These are phyloP conservation scores for Cassiopea xamachana DNA, from an alignment of 30 jellyfish, hydroid and myxozoan genomes.

Conservation along the genomic window DNA sequence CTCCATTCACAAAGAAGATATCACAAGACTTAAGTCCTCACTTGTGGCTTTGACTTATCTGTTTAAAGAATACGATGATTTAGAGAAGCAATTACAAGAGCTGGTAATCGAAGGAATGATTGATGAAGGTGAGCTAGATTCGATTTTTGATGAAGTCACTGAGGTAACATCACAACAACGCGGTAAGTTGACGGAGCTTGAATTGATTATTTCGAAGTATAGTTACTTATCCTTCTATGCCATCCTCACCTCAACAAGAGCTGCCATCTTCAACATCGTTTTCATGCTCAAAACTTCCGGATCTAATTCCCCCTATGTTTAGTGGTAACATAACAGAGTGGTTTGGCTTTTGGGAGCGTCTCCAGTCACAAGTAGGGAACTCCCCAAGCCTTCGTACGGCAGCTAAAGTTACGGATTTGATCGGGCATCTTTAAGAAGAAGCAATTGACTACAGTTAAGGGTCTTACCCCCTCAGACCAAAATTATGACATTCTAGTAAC, in stretches of 20 bases:
- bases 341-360: constrained; percentile 61
- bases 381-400: constrained; percentile 22
- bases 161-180: neutral
- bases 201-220: neutral
- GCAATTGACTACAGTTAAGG: constrained; percentile 48
- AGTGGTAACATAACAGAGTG: constrained; percentile 55
- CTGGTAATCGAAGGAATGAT: neutral
- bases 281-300: constrained; percentile 30
- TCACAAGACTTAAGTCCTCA: neutral
- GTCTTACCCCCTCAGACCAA: constrained; percentile 53
- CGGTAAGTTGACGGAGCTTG: neutral
- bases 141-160: neutral
- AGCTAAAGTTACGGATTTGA: constrained; percentile 31
- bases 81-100: neutral
- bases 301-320: constrained; percentile 33
- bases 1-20: neutral
- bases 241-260: neutral
- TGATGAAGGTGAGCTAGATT: neutral
- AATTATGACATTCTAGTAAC: constrained; percentile 29
- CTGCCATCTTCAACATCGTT: neutral
- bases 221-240: neutral
- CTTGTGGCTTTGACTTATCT: neutral
- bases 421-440: constrained; percentile 54
- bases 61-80: neutral
- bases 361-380: constrained; percentile 62